Percentiles rank a stretch among this genome's conserved stretches.
Evolutionary conservation across 1,140 invertebrate species (phyloP).

Genomic region (Tetraneura akinire): DNA sequence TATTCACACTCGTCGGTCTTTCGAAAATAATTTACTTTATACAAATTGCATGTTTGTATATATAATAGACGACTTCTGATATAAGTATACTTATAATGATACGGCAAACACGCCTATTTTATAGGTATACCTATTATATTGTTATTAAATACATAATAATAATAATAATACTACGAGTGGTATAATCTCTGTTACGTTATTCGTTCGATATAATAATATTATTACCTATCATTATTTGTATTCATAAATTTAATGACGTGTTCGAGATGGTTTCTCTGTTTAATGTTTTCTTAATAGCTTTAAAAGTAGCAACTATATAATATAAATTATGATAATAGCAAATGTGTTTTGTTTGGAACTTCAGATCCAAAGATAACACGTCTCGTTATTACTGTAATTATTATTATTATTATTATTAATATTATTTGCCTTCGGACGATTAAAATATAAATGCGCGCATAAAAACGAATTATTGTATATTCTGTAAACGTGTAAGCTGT

Average conservation of each 20-base stretch:
- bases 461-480: too few relatives aligned
- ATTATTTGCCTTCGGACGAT: neutral
- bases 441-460: neutral
- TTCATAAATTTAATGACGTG: neutral
- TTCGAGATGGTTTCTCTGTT: neutral
- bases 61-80: conserved; percentile 28
- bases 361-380: neutral
- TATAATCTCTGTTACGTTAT: conserved; percentile 7
- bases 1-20: neutral
- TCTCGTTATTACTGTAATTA: neutral
- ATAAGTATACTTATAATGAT: neutral
- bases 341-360: conserved; percentile 7
- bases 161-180: neutral
- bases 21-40: conserved; percentile 17
- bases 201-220: conserved; percentile 20
- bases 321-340: too few relatives aligned
- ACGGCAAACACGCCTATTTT: neutral
- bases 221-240: neutral
- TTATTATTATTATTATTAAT: neutral
- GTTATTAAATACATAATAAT: neutral
- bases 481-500: too few relatives aligned
- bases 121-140: too few relatives aligned
- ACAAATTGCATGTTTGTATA: conserved; percentile 3
- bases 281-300: conserved; percentile 21
- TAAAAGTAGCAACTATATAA: neutral